A percentile compares a stretch with the other conserved stretches of the same genome.
Evolutionary conservation across 2,888 invertebrate genomes (phyloP).

Genomic region (Campoplex nolae): DNA sequence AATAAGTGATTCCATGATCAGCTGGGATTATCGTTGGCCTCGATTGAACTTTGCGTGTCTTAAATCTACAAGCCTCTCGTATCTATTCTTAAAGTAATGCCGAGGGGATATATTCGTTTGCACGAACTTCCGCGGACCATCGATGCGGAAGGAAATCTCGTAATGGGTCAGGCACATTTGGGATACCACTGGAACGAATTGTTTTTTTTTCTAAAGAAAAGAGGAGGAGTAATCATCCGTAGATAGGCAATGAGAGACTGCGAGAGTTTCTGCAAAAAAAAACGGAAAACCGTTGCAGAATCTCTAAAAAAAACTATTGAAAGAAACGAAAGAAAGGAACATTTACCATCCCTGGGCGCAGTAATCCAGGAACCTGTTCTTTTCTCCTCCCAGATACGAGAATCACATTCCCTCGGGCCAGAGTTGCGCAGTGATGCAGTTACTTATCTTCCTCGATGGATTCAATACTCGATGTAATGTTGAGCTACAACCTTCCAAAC

Average conservation of each 20-base stretch:
- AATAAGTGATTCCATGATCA: neutral
- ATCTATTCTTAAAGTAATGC: neutral
- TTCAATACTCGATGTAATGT: conserved; percentile 19
- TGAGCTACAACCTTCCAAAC: conserved; percentile 15
- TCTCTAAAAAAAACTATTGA: neutral
- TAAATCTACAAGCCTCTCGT: neutral
- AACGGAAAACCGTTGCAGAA: neutral
- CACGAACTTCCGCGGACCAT: conserved; percentile 33
- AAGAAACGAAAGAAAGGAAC: conserved; percentile 41
- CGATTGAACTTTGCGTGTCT: conserved; percentile 23
- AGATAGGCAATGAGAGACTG: conserved; percentile 9
- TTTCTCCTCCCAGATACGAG: conserved; percentile 39
- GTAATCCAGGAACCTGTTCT: conserved; percentile 24
- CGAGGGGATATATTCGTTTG: conserved; percentile 23
- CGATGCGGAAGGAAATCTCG: conserved; percentile 4
- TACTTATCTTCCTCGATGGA: conserved; percentile 30
- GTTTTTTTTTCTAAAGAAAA: conserved; percentile 9
- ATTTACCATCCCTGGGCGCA: conserved; percentile 25
- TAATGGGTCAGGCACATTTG: conserved; percentile 36
- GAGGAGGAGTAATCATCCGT: conserved; percentile 6
- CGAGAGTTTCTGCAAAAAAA: conserved; percentile 6
- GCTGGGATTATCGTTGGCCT: conserved; percentile 23
- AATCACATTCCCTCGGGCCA: conserved; percentile 20
- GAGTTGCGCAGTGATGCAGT: conserved; percentile 31
- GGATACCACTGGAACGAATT: neutral